phyloP scores from a whole-genome alignment of 2,113 vertebrate species.

The Ranitomeya variabilis region DNA sequence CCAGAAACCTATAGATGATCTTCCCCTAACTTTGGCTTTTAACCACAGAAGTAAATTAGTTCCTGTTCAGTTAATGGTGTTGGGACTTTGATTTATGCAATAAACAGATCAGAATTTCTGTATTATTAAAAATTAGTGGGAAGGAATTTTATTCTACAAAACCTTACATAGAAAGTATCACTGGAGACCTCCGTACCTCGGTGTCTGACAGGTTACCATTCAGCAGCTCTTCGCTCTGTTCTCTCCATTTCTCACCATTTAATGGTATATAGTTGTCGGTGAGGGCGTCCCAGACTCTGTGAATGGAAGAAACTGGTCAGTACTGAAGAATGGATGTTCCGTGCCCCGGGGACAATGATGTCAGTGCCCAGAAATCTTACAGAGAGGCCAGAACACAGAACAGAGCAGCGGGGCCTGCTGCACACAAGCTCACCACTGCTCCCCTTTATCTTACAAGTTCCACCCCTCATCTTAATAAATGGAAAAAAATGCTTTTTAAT shows the following conservation, averaged over 20 bases:
- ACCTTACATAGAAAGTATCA: background rate
- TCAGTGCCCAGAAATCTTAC: slow-evolving; percentile 59
- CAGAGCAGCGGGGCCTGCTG: background rate
- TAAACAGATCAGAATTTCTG: background rate
- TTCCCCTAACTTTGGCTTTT: no score
- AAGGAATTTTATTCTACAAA: background rate
- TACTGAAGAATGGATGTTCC: slow-evolving; percentile 60
- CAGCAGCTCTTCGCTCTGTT: slow-evolving; percentile 77
- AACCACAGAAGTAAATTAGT: background rate
- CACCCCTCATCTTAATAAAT: no score
- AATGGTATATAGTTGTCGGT: slow-evolving; percentile 90
- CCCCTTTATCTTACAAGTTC: no score
- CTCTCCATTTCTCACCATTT: slow-evolving; percentile 82
- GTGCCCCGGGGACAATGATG: slow-evolving; percentile 58
- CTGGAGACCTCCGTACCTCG: slow-evolving; percentile 71
- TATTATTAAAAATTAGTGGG: background rate
- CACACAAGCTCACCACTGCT: background rate
- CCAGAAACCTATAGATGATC: no score
- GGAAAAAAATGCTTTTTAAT: no score
- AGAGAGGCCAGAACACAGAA: background rate
- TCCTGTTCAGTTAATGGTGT: background rate
- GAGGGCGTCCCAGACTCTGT: slow-evolving; percentile 91
- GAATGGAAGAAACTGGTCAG: slow-evolving; percentile 65
- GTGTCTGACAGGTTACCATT: slow-evolving; percentile 87
- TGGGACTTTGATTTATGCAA: background rate